phyloP scores from a whole-genome alignment of 2,797 vertebrate species.

The Arnoldichthys spilopterus region DNA sequence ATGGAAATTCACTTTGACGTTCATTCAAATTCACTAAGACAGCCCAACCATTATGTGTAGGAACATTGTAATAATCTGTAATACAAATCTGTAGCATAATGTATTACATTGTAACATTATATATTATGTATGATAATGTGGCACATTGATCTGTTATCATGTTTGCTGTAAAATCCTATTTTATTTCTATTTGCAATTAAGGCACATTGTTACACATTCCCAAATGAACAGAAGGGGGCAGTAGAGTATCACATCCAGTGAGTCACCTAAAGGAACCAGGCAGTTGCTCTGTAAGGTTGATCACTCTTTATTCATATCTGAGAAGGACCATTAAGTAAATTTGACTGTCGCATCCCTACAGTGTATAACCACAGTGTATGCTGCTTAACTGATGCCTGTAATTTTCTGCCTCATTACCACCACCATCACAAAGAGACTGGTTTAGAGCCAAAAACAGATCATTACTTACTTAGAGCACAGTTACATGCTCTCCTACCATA shows the following conservation, averaged over 20 bases:
- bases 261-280: neutral
- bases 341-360: too few relatives aligned
- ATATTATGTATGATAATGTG: too few relatives aligned
- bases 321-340: neutral
- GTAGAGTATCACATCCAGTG: neutral
- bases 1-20: too few relatives aligned
- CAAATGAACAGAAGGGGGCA: slow-evolving; percentile 31
- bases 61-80: too few relatives aligned
- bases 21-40: too few relatives aligned
- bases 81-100: too few relatives aligned
- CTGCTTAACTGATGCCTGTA: neutral
- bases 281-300: neutral
- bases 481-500: neutral
- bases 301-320: neutral
- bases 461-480: too few relatives aligned
- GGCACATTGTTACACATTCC: neutral
- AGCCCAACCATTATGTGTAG: too few relatives aligned
- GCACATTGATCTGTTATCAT: too few relatives aligned
- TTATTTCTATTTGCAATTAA: neutral
- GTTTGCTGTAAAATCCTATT: neutral
- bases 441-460: neutral
- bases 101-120: too few relatives aligned
- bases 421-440: neutral
- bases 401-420: slow-evolving; percentile 6
- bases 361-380: neutral